Evolutionary conservation across 2,888 invertebrate species (phyloP), one percentile per base, ranked within the genome.

Genomic region (Luffia ferchaultella): DNA sequence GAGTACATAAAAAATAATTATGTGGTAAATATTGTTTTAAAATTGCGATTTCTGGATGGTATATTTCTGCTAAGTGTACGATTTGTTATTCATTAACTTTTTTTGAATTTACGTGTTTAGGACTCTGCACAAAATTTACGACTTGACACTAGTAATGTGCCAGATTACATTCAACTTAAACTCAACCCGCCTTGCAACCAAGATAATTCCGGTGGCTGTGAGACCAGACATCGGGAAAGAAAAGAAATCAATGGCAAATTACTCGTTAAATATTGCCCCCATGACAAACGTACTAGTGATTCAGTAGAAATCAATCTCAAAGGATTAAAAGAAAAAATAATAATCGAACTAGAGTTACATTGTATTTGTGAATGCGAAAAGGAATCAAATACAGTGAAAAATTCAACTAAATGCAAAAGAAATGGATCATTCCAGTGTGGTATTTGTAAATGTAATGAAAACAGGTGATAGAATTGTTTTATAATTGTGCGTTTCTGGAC

Each of bases 281-380:
- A 52, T 1, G 50, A 51, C 12, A 20, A 53, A 30, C 16, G n/a
- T 52, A 2, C 49, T 52, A 3, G 50, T 52, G 47, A 55, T 40
- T 30, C 18, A 12, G 20, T 67, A 16, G 54, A 51, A 12, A 54
- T 70, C 5, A 56, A 59, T 1, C 92, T 93, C 0, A 85, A 87
- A 12, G 90, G 89, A 12, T 67, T 93, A 3, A 82, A 87, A 45
- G 93, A 94, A 62, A 85, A 85, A 54, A 70, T 95, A 16, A 73
- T 65, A 1, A 76, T 96, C 42, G 83, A 90, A 45, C 65, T 95
- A 42, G 87, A 90, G 54, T 82, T 91, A n/a, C 72, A 89, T 42
- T 95, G 95, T 64, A 85, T 89, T 55, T 95, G 95, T 67, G 84
- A 87, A 5, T 95, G 95, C 70, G 92, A 92, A 62, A 74, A 71